phyloP scores from a whole-genome alignment of 1,140 invertebrate genomes.

The honey bee (Apis mellifera) region Amel_HAv3.1 CM009932.2:5616501-5617000 shows the following conservation, averaged over 20 bases:
- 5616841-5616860: too few species aligned
- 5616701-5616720: constrained; percentile 8
- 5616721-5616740: not conserved
- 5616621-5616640: constrained; percentile 21
- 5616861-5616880: too few species aligned
- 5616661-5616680: not conserved
- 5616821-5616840: too few species aligned
- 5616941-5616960: not conserved
- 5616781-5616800: not conserved
- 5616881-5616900: too few species aligned
- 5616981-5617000: too few species aligned
- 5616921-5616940: not conserved
- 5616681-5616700: constrained; percentile 9
- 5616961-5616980: too few species aligned
- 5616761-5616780: not conserved
- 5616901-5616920: not conserved
- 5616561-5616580: not conserved
- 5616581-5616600: constrained; percentile 1
- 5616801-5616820: too few species aligned
- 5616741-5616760: not conserved
- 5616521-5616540: constrained; percentile 7
- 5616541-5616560: not conserved
- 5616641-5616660: not conserved
- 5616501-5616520: not conserved
- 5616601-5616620: constrained; percentile 21